phyloP scores from a whole-genome alignment of 2,888 invertebrate species.

The Phyllotreta cruciferae region DNA sequence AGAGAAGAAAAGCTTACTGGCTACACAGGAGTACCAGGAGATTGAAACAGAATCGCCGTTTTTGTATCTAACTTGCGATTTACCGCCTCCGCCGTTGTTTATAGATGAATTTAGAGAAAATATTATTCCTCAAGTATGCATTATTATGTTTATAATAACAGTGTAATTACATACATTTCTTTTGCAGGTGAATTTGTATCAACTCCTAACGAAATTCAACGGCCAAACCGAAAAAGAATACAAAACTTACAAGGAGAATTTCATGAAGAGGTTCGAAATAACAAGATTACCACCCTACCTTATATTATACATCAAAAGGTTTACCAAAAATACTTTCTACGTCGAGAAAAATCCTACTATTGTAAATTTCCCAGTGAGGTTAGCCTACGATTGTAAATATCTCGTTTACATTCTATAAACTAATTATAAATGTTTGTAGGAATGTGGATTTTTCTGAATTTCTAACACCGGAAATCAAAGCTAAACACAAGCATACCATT shows the following conservation, averaged over 20 bases:
- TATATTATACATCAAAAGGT: conserved; percentile 95
- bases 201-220: conserved; percentile 94
- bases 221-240: conserved; percentile 96
- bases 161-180: neutral
- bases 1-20: conserved; percentile 79
- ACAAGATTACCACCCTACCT: conserved; percentile 92
- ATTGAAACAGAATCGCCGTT: conserved; percentile 91
- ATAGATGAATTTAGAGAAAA: conserved; percentile 98
- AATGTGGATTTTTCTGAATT: conserved; percentile 98
- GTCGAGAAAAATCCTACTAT: conserved; percentile 99
- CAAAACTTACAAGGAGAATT: conserved; percentile 99
- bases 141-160: neutral
- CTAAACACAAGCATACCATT: conserved; percentile 79
- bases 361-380: conserved; percentile 99
- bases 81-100: conserved; percentile 96
- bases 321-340: conserved; percentile 98
- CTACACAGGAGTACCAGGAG: conserved; percentile 87
- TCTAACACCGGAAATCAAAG: conserved; percentile 82
- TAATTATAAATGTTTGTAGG: conserved; percentile 66
- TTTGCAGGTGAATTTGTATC: conserved; percentile 87
- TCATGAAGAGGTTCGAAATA: conserved; percentile 95
- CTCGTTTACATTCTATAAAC: neutral
- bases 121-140: conserved; percentile 92
- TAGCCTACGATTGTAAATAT: conserved; percentile 60
- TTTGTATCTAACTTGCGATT: conserved; percentile 94